These are phyloP conservation scores for Luscinia luscinia DNA, from an alignment of 2,797 vertebrate species.

Conservation along the genomic window DNA sequence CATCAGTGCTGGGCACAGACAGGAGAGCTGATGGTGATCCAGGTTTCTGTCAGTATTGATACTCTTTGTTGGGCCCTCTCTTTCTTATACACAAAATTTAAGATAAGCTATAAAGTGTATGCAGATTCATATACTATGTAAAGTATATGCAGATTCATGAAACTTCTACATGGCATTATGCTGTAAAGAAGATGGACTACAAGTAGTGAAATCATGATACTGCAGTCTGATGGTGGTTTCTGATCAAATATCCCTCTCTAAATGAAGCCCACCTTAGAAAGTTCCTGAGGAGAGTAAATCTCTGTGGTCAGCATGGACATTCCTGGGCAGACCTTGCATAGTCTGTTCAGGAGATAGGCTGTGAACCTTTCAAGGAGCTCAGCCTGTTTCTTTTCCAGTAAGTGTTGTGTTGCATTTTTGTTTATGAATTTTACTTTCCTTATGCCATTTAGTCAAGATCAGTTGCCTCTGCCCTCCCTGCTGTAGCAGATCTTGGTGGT, in stretches of 20 bases:
- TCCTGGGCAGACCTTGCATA: neutral
- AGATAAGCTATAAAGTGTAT: neutral
- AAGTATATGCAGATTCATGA: too few species aligned
- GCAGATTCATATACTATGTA: too few species aligned
- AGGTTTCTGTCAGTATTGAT: neutral
- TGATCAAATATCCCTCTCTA: neutral
- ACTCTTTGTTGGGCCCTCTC: neutral
- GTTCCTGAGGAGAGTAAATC: neutral
- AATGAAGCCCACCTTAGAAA: neutral
- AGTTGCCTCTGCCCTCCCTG: neutral
- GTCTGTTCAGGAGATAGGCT: neutral
- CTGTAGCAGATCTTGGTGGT: neutral
- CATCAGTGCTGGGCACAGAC: rapidly evolving
- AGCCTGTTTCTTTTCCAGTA: neutral
- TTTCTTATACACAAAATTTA: neutral
- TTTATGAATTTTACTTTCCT: neutral
- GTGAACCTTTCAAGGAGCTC: neutral
- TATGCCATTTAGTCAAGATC: neutral
- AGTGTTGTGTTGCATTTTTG: neutral
- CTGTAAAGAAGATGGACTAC: neutral
- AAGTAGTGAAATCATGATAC: neutral
- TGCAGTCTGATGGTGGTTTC: neutral
- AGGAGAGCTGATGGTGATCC: neutral
- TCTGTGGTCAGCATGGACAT: neutral
- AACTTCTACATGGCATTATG: neutral